These are phyloP conservation scores for Drosophila novamexicana DNA, from an alignment of 1,140 invertebrate genomes.

Conservation along the genomic window DNA sequence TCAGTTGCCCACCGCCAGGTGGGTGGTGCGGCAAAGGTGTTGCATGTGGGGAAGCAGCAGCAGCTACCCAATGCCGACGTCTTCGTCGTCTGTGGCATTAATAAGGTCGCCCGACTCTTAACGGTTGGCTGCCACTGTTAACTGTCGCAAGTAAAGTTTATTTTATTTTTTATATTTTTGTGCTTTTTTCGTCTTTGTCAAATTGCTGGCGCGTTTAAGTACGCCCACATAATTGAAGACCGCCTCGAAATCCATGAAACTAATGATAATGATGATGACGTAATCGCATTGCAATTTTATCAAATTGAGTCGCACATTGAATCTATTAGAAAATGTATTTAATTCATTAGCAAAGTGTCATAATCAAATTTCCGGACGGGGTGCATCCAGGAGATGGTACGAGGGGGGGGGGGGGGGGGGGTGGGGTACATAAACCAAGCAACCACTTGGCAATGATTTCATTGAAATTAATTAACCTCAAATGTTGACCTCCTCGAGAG, in stretches of 20 bases:
- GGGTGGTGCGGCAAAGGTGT: background rate
- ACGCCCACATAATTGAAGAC: constrained; percentile 21
- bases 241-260: background rate
- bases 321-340: background rate
- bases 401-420: background rate
- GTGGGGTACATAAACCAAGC: background rate
- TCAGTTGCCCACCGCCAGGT: background rate
- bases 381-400: too few relatives aligned
- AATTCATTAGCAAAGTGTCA: constrained; percentile 1
- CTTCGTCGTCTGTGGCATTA: constrained; percentile 14
- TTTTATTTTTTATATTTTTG: background rate
- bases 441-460: constrained; percentile 68
- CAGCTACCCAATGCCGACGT: constrained; percentile 6
- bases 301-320: background rate
- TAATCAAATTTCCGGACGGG: constrained; percentile 11
- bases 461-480: constrained; percentile 79
- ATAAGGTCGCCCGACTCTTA: constrained; percentile 40
- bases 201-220: constrained; percentile 12
- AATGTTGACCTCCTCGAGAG: constrained; percentile 57
- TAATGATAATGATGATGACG: constrained; percentile 3
- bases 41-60: constrained; percentile 16
- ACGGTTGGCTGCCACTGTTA: constrained; percentile 34
- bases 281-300: constrained; percentile 12
- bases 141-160: constrained; percentile 30
- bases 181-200: constrained; percentile 16